phyloP scores from a whole-genome alignment of 2,113 vertebrate genomes.

The Dermatemys mawii region DNA sequence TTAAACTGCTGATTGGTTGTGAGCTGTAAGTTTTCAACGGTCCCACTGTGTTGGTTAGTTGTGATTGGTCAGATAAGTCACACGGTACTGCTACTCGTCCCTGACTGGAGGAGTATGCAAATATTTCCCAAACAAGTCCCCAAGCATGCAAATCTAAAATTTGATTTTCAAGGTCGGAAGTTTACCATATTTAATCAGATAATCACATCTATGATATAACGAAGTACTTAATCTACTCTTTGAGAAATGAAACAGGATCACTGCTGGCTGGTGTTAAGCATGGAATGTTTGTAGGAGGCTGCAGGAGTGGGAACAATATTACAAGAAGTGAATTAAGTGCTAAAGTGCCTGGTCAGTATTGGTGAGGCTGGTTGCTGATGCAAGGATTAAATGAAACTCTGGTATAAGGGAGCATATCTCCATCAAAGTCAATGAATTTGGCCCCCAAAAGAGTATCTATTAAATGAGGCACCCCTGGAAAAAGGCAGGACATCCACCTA shows the following conservation, averaged over 20 bases:
- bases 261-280: slow-evolving; percentile 60
- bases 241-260: slow-evolving; percentile 56
- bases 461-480: background rate
- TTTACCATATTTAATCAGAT: slow-evolving; percentile 53
- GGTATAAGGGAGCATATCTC: background rate
- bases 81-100: slow-evolving; percentile 9
- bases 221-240: slow-evolving; percentile 66
- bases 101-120: slow-evolving; percentile 17
- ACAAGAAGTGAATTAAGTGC: background rate
- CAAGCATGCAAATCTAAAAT: background rate
- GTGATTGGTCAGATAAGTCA: slow-evolving; percentile 45
- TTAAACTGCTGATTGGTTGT: slow-evolving; percentile 9
- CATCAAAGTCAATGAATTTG: fast-evolving
- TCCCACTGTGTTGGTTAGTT: background rate
- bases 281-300: slow-evolving; percentile 54
- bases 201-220: slow-evolving; percentile 45
- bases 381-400: background rate
- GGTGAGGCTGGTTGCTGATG: background rate
- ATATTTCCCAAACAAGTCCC: background rate
- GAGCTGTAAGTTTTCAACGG: slow-evolving; percentile 5
- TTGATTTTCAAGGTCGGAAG: slow-evolving; percentile 46
- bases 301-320: background rate
- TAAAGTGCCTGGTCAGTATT: background rate
- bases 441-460: background rate
- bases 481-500: background rate